Conservation (phyloP, 2,113 vertebrate genomes). For the Daboia siamensis region DNA sequence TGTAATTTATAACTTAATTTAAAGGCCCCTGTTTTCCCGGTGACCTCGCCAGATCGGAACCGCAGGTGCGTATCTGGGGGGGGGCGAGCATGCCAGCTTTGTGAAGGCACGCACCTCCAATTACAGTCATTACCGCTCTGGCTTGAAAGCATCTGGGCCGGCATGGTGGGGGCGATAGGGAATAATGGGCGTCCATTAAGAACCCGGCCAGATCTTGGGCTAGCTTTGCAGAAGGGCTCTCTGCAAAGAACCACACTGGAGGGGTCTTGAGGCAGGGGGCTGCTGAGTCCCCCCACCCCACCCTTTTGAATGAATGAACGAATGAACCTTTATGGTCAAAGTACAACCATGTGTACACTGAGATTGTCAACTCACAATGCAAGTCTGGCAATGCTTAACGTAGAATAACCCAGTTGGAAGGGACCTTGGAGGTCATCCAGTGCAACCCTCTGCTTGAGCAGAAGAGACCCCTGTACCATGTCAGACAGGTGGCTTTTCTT, state of each 20-base stretch:
- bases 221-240: neutral
- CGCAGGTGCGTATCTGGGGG: conserved; percentile 62
- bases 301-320: too few relatives aligned
- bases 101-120: conserved; percentile 64
- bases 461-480: too few relatives aligned
- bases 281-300: neutral
- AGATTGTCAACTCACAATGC: neutral
- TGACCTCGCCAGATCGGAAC: conserved; percentile 73
- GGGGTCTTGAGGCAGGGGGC: neutral
- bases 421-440: too few relatives aligned
- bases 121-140: conserved; percentile 62
- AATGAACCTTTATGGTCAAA: too few relatives aligned
- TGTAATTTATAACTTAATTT: conserved; percentile 83
- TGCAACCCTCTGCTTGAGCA: too few relatives aligned
- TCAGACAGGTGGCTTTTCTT: too few relatives aligned
- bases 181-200: conserved; percentile 60
- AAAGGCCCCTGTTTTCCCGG: conserved; percentile 68
- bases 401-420: too few relatives aligned
- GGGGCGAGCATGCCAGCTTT: conserved; percentile 36
- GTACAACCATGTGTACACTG: too few relatives aligned
- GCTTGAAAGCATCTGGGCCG: conserved; percentile 39
- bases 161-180: conserved; percentile 37
- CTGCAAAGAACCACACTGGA: neutral
- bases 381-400: too few relatives aligned
- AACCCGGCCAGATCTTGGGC: conserved; percentile 30